Percentiles rank a stretch among this genome's conserved stretches.
Evolutionary conservation across 2,113 vertebrate genomes (phyloP).

Genomic region (Cheirogaleus medius): DNA sequence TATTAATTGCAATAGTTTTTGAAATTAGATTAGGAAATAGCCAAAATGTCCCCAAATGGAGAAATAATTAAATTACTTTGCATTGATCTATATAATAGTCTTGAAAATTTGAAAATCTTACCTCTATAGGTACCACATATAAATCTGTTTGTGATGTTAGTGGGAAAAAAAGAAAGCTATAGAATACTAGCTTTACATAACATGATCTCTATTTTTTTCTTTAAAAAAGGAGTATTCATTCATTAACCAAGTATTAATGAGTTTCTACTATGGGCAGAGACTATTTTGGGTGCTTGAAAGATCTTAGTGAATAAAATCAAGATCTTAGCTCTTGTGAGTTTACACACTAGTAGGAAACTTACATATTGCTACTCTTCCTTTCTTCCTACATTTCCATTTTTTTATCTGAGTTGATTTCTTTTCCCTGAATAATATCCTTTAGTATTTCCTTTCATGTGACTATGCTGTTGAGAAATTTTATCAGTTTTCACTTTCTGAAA

Average conservation of each 20-base stretch:
- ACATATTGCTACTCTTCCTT: not conserved
- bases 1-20: not conserved
- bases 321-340: too few relatives aligned
- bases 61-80: not conserved
- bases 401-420: not conserved
- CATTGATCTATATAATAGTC: too few relatives aligned
- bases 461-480: not conserved
- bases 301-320: not conserved
- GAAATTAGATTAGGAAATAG: not conserved
- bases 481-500: not conserved
- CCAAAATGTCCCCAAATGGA: not conserved
- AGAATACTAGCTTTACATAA: not conserved
- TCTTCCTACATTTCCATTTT: not conserved
- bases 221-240: not conserved
- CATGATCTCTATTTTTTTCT: not conserved
- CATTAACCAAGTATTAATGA: not conserved
- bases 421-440: not conserved
- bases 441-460: not conserved
- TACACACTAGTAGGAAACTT: not conserved
- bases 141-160: not conserved
- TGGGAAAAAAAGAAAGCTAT: not conserved
- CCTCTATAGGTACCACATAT: not conserved
- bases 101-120: not conserved
- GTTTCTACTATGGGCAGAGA: not conserved
- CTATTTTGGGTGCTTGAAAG: not conserved